phyloP scores from a whole-genome alignment of 2,113 vertebrate species.

The Cranoglanis bouderius region DNA sequence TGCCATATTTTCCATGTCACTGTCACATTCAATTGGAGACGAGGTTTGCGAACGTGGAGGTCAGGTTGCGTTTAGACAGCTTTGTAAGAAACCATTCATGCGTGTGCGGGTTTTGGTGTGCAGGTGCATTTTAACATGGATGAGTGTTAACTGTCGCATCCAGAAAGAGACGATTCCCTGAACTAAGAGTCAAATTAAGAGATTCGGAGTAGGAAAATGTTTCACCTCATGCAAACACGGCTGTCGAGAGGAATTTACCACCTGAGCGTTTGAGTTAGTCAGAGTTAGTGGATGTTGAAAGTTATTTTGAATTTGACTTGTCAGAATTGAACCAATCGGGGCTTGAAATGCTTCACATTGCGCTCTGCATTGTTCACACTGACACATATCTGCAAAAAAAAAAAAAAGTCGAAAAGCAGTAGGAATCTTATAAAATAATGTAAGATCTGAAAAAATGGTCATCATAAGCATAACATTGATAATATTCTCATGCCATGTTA shows the following conservation, averaged over 20 bases:
- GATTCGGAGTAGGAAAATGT: neutral
- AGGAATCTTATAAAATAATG: neutral
- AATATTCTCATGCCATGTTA: neutral
- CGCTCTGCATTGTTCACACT: neutral
- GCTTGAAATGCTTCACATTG: neutral
- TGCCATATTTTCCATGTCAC: constrained; percentile 18
- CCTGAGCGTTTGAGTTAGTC: neutral
- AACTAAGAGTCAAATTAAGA: neutral
- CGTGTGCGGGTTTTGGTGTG: neutral
- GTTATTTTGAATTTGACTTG: neutral
- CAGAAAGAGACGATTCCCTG: neutral
- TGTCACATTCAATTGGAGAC: constrained; percentile 4
- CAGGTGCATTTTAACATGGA: neutral
- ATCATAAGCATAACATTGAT: neutral
- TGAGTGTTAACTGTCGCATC: neutral
- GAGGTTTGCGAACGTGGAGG: too few relatives aligned
- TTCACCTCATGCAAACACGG: neutral
- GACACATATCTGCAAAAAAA: neutral
- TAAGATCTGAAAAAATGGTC: neutral
- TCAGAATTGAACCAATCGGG: neutral
- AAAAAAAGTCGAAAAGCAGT: neutral
- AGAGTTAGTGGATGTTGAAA: neutral
- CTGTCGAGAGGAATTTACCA: neutral
- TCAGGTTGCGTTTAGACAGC: neutral
- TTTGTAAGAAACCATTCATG: neutral